Conservation (phyloP, 2,113 vertebrate species). For the Riparia riparia region DNA sequence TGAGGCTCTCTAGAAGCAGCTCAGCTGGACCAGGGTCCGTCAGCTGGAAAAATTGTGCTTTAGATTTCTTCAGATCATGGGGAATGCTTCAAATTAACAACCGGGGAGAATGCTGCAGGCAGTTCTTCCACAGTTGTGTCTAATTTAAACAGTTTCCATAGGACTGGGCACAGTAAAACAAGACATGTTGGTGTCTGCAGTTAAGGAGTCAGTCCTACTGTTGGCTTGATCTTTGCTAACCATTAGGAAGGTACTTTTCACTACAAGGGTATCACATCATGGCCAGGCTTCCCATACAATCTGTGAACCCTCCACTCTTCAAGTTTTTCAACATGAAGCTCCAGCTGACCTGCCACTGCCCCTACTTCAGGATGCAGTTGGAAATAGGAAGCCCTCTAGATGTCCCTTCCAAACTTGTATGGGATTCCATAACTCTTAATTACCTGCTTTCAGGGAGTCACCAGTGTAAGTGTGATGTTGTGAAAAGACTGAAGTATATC, state of each 20-base stretch:
- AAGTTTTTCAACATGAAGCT: neutral
- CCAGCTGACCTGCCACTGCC: neutral
- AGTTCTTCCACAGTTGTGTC: neutral
- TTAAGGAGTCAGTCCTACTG: neutral
- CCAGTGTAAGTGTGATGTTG: neutral
- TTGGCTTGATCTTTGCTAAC: neutral
- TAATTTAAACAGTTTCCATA: neutral
- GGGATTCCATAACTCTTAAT: neutral
- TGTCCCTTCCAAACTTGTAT: neutral
- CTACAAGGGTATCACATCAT: neutral
- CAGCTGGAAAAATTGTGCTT: rapidly evolving
- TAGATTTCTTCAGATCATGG: neutral
- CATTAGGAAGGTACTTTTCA: neutral
- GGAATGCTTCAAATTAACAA: neutral
- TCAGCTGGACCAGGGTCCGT: neutral
- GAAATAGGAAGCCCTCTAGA: neutral
- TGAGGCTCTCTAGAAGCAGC: neutral
- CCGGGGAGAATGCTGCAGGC: neutral
- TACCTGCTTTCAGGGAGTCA: neutral
- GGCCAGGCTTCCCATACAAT: neutral
- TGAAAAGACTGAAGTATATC: neutral
- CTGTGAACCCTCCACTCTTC: neutral
- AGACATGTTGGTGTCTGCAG: rapidly evolving
- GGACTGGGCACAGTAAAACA: rapidly evolving
- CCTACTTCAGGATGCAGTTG: neutral